Conservation (phyloP, 2,888 invertebrate species). For the Apotomis turbidana region DNA sequence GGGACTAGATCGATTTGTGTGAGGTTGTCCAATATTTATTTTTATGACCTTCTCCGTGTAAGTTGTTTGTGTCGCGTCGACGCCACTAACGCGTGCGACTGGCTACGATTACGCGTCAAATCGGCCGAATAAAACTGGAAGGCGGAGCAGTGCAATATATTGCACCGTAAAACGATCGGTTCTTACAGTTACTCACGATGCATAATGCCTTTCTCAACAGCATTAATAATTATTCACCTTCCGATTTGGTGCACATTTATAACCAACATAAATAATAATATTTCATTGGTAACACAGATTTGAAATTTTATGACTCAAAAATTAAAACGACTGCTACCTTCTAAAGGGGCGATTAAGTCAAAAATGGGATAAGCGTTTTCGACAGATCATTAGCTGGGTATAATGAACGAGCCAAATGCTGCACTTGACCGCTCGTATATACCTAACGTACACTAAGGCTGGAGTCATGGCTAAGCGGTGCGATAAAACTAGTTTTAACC, state of each 20-base stretch:
- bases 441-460: conserved; percentile 16
- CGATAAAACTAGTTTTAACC: background rate
- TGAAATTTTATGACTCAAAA: conserved; percentile 19
- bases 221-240: background rate
- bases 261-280: background rate
- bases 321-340: conserved; percentile 29
- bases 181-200: too few species aligned
- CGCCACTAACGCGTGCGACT: too few species aligned
- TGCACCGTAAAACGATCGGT: too few species aligned
- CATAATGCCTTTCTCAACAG: too few species aligned
- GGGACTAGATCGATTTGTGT: too few species aligned
- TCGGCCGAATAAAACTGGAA: too few species aligned
- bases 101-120: too few species aligned
- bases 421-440: conserved; percentile 43
- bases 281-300: background rate
- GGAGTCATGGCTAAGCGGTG: background rate
- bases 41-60: too few species aligned
- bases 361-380: conserved; percentile 42
- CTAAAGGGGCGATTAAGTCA: conserved; percentile 36
- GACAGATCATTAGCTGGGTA: conserved; percentile 42
- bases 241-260: background rate
- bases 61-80: too few species aligned
- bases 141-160: too few species aligned
- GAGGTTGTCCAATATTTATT: too few species aligned
- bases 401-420: conserved; percentile 44